A percentile compares a stretch with the other conserved stretches of the same genome.
These are phyloP conservation scores for Camponotus pennsylvanicus DNA, from an alignment of 1,140 invertebrate genomes.

Conservation along the genomic window DNA sequence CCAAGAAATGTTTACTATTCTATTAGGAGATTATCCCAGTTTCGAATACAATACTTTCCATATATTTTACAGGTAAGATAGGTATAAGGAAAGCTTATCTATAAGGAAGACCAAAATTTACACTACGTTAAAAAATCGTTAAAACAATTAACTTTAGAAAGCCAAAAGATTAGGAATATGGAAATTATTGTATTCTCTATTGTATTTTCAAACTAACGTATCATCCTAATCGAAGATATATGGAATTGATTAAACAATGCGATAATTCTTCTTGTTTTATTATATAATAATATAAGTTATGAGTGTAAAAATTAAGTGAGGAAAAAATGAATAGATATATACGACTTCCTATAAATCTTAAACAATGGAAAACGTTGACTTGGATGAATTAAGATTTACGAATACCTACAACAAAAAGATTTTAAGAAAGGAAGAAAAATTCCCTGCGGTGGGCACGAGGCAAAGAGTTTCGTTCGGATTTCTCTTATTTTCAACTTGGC, in stretches of 20 bases:
- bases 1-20: slow-evolving; percentile 10
- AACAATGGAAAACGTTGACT: slow-evolving; percentile 5
- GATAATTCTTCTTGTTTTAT: neutral
- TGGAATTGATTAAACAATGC: neutral
- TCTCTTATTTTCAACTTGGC: slow-evolving; percentile 80
- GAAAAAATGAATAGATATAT: neutral
- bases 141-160: neutral
- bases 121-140: neutral
- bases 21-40: neutral
- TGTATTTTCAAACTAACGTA: neutral
- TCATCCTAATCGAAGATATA: neutral
- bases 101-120: slow-evolving; percentile 1
- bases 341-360: neutral
- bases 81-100: neutral
- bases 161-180: neutral
- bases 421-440: slow-evolving; percentile 38
- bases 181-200: neutral
- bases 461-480: slow-evolving; percentile 70
- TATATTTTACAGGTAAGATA: neutral
- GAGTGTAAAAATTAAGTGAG: neutral
- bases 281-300: neutral
- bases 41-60: slow-evolving; percentile 8
- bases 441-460: slow-evolving; percentile 37
- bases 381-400: slow-evolving; percentile 65
- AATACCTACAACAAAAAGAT: slow-evolving; percentile 20